Evolutionary conservation across 2,797 vertebrate genomes (phyloP).

Genomic region (Arrhamphus sclerolepis): DNA sequence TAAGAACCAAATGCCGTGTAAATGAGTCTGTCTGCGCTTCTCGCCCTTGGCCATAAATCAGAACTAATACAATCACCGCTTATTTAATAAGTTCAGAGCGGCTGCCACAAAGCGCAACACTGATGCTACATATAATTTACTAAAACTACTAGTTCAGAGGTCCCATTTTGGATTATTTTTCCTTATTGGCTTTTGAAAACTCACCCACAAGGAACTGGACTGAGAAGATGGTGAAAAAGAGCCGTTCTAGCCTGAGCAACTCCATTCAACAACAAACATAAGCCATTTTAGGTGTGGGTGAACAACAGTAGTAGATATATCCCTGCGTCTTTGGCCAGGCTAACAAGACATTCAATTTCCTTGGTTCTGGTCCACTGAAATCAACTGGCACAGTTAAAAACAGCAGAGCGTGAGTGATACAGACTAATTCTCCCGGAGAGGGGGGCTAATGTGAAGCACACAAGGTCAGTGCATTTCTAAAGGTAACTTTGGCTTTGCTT

Average conservation of each 20-base stretch:
- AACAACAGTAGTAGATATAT: constrained; percentile 53
- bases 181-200: constrained; percentile 34
- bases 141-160: constrained; percentile 13
- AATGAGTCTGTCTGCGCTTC: constrained; percentile 65
- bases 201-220: constrained; percentile 6
- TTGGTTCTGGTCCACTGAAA: constrained; percentile 57
- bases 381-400: constrained; percentile 62
- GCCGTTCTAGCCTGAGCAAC: constrained; percentile 37
- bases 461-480: constrained; percentile 66
- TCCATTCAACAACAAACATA: constrained; percentile 35
- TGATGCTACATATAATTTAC: constrained; percentile 29
- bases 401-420: constrained; percentile 56
- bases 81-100: constrained; percentile 54
- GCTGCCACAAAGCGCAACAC: constrained; percentile 18
- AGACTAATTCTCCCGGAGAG: constrained; percentile 56
- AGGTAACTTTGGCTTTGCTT: constrained; percentile 68
- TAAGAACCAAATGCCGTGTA: constrained; percentile 10
- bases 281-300: constrained; percentile 37
- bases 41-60: constrained; percentile 60
- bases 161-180: constrained; percentile 9
- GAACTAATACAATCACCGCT: constrained; percentile 31
- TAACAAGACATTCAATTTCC: constrained; percentile 59
- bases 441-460: constrained; percentile 65
- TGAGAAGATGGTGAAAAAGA: constrained; percentile 20
- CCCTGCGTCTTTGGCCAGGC: constrained; percentile 46